Evolutionary conservation across 2,797 vertebrate species (phyloP).

Genomic region (Oreonectes daqikongensis): DNA sequence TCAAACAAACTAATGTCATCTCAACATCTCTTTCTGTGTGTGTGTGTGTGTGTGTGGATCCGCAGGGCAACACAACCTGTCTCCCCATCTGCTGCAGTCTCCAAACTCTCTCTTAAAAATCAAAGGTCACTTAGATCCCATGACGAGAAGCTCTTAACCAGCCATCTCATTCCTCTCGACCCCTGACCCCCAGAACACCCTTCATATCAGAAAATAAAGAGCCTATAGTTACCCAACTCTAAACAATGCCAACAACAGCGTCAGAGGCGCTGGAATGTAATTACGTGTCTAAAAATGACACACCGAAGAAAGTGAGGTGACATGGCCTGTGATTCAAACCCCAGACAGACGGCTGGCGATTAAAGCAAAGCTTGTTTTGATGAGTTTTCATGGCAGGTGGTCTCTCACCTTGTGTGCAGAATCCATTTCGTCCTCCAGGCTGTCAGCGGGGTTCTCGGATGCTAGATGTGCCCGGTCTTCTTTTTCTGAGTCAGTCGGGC

Average conservation of each 20-base stretch:
- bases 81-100: conserved; percentile 38
- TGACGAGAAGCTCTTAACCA: conserved; percentile 33
- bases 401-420: conserved; percentile 83
- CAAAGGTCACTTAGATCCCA: conserved; percentile 45
- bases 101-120: conserved; percentile 6
- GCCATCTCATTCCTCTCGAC: conserved; percentile 20
- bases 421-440: conserved; percentile 70
- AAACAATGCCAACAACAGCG: conserved; percentile 9
- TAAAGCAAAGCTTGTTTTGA: conserved; percentile 9
- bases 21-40: neutral
- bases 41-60: conserved; percentile 12
- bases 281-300: neutral
- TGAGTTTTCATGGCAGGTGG: neutral
- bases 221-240: neutral
- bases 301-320: conserved; percentile 2
- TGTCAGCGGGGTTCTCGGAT: conserved; percentile 68
- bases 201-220: conserved; percentile 12
- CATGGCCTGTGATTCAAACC: neutral
- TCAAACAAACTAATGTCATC: conserved; percentile 15
- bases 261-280: neutral
- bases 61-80: conserved; percentile 38
- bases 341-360: neutral
- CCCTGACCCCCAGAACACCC: neutral
- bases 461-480: conserved; percentile 61
- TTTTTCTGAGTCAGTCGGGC: conserved; percentile 69